These are phyloP conservation scores for Stenolophus ochropezus DNA, from an alignment of 2,888 invertebrate species.

Conservation along the genomic window DNA sequence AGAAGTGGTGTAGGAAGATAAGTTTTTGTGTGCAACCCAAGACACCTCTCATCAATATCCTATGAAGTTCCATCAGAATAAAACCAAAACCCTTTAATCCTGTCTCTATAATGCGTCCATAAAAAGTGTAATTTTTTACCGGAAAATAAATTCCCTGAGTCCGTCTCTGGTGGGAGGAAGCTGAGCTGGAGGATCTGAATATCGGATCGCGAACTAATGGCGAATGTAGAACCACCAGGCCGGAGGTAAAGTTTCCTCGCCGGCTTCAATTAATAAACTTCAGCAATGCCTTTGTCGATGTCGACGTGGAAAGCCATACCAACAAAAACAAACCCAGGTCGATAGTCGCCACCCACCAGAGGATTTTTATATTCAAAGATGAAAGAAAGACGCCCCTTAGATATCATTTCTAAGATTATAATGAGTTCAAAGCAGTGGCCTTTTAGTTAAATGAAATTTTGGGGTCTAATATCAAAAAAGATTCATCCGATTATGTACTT, in stretches of 20 bases:
- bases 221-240: conserved; percentile 16
- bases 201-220: conserved; percentile 39
- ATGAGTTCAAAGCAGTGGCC: conserved; percentile 19
- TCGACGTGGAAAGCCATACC: conserved; percentile 30
- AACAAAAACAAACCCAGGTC: conserved; percentile 43
- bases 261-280: conserved; percentile 56
- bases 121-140: not conserved
- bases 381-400: not conserved
- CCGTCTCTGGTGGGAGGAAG: conserved; percentile 7
- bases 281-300: conserved; percentile 46
- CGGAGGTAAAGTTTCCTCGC: conserved; percentile 20
- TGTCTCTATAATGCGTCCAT: not conserved
- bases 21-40: not conserved
- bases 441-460: conserved; percentile 22
- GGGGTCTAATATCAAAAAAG: not conserved
- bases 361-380: conserved; percentile 41
- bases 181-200: conserved; percentile 14
- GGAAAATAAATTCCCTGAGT: not conserved
- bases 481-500: conserved; percentile 25
- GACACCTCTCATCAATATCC: not conserved
- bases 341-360: not conserved
- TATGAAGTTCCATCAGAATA: not conserved
- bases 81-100: not conserved
- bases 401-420: conserved; percentile 18
- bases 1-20: not conserved